phyloP scores from a whole-genome alignment of 2,113 vertebrate genomes.

The Cavia porcellus region DNA sequence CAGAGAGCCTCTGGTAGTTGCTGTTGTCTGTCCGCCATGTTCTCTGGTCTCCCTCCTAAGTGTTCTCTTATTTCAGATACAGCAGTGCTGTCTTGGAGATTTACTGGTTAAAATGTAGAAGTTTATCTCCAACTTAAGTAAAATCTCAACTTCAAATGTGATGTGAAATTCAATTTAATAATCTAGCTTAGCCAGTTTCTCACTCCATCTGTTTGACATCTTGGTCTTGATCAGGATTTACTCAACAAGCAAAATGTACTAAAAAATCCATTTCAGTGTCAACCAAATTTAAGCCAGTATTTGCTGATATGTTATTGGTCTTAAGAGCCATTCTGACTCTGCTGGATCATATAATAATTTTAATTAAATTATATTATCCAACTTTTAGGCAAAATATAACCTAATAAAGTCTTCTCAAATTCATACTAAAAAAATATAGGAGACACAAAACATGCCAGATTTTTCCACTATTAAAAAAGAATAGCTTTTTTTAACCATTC shows the following conservation, averaged over 20 bases:
- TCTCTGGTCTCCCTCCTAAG: no score
- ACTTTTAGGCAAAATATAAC: constrained; percentile 23
- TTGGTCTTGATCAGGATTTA: constrained; percentile 38
- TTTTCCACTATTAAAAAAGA: background rate
- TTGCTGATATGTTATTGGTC: background rate
- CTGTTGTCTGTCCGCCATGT: no score
- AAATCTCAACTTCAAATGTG: background rate
- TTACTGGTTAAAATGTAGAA: constrained; percentile 6
- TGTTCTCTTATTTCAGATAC: background rate
- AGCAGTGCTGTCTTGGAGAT: background rate
- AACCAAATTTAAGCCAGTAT: background rate
- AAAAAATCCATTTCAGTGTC: constrained; percentile 30
- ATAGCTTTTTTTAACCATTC: background rate
- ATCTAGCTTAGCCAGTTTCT: background rate
- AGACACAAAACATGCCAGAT: background rate
- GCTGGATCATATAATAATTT: constrained; percentile 26
- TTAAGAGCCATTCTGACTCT: constrained; percentile 19
- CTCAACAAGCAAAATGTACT: constrained; percentile 31
- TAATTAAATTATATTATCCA: background rate
- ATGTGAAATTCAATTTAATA: background rate
- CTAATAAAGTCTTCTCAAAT: constrained; percentile 63
- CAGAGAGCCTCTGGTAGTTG: no score
- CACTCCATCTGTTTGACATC: constrained; percentile 17
- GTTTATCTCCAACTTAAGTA: background rate
- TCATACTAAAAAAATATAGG: constrained; percentile 22